Percentiles rank a stretch among this genome's conserved stretches.
These are phyloP conservation scores for Xestoiulus laeticollis DNA, from an alignment of 2,888 invertebrate species.

Conservation along the genomic window DNA sequence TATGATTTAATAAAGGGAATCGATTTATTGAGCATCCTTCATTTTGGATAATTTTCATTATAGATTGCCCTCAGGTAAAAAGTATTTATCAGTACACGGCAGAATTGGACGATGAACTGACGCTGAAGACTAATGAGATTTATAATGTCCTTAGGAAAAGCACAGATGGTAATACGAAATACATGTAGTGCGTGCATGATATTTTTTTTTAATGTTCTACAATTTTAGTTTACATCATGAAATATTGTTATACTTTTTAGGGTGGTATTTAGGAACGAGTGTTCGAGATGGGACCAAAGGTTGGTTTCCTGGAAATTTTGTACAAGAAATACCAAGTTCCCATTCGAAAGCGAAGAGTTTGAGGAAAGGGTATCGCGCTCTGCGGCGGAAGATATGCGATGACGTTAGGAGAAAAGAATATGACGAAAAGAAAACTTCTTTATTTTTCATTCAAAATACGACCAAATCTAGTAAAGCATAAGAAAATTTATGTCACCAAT, in stretches of 20 bases:
- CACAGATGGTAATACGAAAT: neutral
- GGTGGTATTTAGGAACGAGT: constrained; percentile 29
- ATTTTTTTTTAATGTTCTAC: neutral
- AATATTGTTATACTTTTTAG: neutral
- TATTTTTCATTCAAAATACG: neutral
- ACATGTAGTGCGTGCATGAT: too few species aligned
- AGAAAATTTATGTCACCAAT: neutral
- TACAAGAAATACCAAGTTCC: neutral
- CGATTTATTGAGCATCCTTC: neutral
- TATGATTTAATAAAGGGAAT: neutral
- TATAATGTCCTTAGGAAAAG: neutral
- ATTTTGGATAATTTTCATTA: neutral
- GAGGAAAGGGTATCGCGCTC: constrained; percentile 1
- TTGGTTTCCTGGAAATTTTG: constrained; percentile 42
- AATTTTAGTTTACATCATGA: neutral
- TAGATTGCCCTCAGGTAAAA: constrained; percentile 39
- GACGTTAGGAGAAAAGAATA: neutral
- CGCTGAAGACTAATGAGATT: neutral
- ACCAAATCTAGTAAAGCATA: neutral
- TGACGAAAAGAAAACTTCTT: constrained; percentile 24
- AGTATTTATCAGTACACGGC: constrained; percentile 30
- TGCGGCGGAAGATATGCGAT: neutral
- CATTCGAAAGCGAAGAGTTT: constrained; percentile 31
- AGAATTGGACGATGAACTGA: neutral
- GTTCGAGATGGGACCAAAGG: constrained; percentile 36